Evolutionary conservation across 2,113 vertebrate species (phyloP), one percentile per base, ranked within the genome.

Genomic region (Corydoras maculifer): DNA sequence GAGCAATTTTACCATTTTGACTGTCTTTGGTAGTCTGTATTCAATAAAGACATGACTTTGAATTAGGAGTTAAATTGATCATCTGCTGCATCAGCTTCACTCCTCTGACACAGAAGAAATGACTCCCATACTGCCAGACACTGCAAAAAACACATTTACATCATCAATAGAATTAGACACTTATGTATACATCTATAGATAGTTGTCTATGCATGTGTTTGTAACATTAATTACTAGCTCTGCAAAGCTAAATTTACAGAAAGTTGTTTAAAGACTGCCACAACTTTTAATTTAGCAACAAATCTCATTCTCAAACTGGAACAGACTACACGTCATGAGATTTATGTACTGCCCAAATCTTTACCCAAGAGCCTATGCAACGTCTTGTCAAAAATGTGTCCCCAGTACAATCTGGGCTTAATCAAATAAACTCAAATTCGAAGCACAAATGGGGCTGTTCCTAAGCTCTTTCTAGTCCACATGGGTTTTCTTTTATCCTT

Each of bases 91-190:
- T 62, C 74, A 69, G 87, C 79, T 14, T 91, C 91, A 13, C 74
- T 76, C 75, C 71, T 88, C 82, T 97, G 93, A 84, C 93, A 91
- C 74, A 93, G 76, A 30, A 98, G 86, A 85, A 97, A 98, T 7
- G 94, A 90, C 78, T 99, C 95, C 96, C 96, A 99, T 8, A 91
- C 92, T 11, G 95, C 93, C 87, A 97, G 91, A 85, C 95, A 97
- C 96, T 99, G 85, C 43, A 86, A 86, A 57, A 84, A 62, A 81
- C 61, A 75, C 12, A 76, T 53, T 74, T 14, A 71, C 15, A 72
- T 60, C 75, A 70, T 29, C 48, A 58, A 11, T 66, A 48, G 12
- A 1, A 25, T 25, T 25, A 25, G 18, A 25, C 18, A 25, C 18
- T 2, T 25, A 25, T 25, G 18, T 25, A 25, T 25, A 25, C 18